Conservation (phyloP, 2,797 vertebrate genomes). For the Tauraco hartlaubi region DNA sequence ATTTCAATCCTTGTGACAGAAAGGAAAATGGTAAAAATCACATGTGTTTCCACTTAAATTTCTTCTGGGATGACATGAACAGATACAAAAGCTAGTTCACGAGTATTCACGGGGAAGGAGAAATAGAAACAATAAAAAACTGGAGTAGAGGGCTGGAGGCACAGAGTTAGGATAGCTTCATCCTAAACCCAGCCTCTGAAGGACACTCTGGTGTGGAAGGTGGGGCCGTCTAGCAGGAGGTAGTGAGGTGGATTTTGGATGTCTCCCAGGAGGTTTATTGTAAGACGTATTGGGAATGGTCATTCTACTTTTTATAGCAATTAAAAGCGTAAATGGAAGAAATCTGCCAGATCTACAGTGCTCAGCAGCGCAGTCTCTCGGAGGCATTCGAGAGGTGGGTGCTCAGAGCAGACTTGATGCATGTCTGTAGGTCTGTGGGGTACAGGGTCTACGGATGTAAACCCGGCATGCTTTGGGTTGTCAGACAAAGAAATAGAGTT, state of each 20-base stretch:
- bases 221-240: neutral
- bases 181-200: neutral
- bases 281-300: neutral
- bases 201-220: neutral
- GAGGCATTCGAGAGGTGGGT: neutral
- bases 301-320: neutral
- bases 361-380: neutral
- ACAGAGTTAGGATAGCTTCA: neutral
- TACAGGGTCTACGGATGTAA: neutral
- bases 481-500: neutral
- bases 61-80: constrained; percentile 14
- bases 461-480: rapidly evolving
- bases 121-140: neutral
- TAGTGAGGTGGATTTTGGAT: neutral
- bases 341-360: neutral
- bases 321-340: neutral
- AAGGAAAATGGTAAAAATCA: constrained; percentile 22
- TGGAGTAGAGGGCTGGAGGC: neutral
- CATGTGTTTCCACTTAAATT: constrained; percentile 35
- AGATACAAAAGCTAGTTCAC: neutral
- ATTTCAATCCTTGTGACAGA: constrained; percentile 23
- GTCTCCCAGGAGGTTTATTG: neutral
- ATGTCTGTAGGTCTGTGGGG: neutral
- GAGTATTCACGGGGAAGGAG: neutral
- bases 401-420: neutral